phyloP scores from a whole-genome alignment of 2,888 invertebrate genomes.

The Cerastis rubricosa region DNA sequence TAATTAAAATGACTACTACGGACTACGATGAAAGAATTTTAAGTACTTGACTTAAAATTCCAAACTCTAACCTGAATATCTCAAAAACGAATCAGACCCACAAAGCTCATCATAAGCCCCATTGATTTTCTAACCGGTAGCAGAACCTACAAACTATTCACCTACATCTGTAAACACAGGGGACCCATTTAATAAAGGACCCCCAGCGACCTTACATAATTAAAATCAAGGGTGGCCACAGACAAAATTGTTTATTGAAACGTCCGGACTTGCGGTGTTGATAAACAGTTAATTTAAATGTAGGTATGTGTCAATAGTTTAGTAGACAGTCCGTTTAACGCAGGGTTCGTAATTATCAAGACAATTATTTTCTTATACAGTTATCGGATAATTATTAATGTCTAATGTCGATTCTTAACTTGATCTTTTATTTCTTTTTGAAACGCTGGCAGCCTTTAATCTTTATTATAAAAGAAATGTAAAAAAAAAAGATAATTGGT shows the following conservation, averaged over 20 bases:
- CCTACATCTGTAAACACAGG: constrained; percentile 13
- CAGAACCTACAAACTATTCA: constrained; percentile 13
- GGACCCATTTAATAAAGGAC: constrained; percentile 41
- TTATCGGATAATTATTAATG: no score
- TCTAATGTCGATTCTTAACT: no score
- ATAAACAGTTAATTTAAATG: constrained; percentile 15
- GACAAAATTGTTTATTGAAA: constrained; percentile 53
- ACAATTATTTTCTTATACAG: no score
- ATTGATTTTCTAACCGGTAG: constrained; percentile 36
- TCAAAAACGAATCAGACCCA: constrained; percentile 8
- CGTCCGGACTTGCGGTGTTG: constrained; percentile 24
- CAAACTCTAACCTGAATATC: background rate
- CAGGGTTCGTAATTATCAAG: no score
- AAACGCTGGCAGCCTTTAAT: no score
- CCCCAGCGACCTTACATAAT: constrained; percentile 46
- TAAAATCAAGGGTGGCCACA: constrained; percentile 45
- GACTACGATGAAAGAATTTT: no score
- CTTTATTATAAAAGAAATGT: no score
- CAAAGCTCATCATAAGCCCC: constrained; percentile 8
- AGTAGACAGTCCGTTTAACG: no score
- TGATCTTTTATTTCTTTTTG: no score
- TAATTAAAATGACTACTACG: background rate
- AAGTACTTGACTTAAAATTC: no score
- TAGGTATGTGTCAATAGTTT: background rate
- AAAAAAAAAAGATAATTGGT: no score